Evolutionary conservation across 2,888 invertebrate genomes (phyloP).

Genomic region (Coenonympha arcania): DNA sequence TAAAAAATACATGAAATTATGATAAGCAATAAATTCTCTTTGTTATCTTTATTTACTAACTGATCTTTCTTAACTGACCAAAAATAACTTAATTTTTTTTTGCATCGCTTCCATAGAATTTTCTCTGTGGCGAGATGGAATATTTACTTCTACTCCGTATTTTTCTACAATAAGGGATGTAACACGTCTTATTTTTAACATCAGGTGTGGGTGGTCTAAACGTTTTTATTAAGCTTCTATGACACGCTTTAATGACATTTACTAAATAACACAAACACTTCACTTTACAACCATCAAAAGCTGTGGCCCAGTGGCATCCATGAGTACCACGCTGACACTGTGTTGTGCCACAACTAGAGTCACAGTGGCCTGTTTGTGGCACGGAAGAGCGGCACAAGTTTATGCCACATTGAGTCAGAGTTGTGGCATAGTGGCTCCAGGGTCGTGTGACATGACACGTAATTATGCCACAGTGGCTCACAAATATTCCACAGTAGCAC

Average conservation of each 20-base stretch:
- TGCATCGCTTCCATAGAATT: background rate
- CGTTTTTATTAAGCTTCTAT: background rate
- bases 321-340: background rate
- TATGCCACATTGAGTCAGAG: no score
- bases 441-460: no score
- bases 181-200: background rate
- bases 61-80: background rate
- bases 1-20: no score
- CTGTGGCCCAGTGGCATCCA: background rate
- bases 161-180: background rate
- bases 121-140: background rate
- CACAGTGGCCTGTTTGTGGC: no score
- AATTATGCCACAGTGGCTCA: background rate
- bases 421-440: no score
- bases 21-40: no score
- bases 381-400: background rate
- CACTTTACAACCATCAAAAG: no score
- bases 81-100: background rate
- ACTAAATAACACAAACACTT: slow-evolving; percentile 1
- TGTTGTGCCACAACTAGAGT: background rate
- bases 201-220: background rate
- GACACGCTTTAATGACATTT: slow-evolving; percentile 8
- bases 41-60: background rate
- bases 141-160: background rate
- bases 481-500: background rate